These are phyloP conservation scores for Venusia cambrica DNA, from an alignment of 2,888 invertebrate genomes.

Conservation along the genomic window DNA sequence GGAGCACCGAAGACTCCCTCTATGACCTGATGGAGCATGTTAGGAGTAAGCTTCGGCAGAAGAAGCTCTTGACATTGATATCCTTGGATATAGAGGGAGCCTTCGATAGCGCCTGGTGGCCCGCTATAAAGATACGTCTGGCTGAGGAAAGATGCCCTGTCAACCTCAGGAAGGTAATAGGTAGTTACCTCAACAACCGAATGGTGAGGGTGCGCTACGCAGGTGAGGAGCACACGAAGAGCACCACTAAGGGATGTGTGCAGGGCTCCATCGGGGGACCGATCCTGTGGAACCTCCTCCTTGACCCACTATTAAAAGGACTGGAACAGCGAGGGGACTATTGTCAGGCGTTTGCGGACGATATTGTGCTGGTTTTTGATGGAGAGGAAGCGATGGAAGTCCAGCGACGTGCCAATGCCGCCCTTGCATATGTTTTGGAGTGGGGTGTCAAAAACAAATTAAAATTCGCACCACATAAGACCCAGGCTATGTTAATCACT, in stretches of 20 bases:
- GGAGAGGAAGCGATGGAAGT: conserved; percentile 2
- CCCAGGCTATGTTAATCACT: not conserved
- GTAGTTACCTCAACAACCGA: not conserved
- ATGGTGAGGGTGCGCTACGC: not conserved
- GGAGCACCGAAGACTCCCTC: conserved; percentile 13
- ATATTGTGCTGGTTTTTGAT: conserved; percentile 18
- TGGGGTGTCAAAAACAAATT: conserved; percentile 9
- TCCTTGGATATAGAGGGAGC: conserved; percentile 1
- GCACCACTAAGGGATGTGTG: not conserved
- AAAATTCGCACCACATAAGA: conserved; percentile 5
- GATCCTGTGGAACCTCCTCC: conserved; percentile 3
- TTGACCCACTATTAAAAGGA: conserved; percentile 2
- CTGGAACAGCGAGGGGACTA: conserved; percentile 1
- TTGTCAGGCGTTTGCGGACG: conserved; percentile 10
- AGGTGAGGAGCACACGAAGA: too few species aligned
- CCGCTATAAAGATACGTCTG: too few species aligned
- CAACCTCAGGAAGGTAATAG: not conserved
- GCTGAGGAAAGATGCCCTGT: conserved; percentile 3
- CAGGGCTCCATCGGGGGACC: conserved; percentile 1
- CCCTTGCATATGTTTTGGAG: conserved; percentile 1
- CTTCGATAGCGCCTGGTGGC: too few species aligned
- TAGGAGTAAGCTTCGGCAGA: not conserved
- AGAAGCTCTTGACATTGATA: conserved; percentile 1
- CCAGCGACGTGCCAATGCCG: conserved; percentile 1
- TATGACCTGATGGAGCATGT: conserved; percentile 2